These are phyloP conservation scores for Xyliphius kryptos DNA, from an alignment of 2,113 vertebrate species.

Conservation along the genomic window DNA sequence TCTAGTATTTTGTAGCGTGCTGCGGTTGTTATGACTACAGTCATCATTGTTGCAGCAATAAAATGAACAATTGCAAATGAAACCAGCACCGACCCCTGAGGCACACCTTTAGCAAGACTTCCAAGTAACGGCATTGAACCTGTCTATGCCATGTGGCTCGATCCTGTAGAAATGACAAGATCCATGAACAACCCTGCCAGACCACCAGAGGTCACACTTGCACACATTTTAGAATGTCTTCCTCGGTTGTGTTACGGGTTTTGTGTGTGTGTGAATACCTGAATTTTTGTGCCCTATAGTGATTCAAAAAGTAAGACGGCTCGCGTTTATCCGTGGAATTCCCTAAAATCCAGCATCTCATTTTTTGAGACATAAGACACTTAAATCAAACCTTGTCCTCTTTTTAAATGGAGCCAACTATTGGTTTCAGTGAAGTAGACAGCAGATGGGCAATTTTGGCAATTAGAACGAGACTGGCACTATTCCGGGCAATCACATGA, in stretches of 20 bases:
- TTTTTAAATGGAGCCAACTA: not conserved
- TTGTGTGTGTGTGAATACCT: not conserved
- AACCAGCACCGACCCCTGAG: slow-evolving; percentile 1
- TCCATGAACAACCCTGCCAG: not conserved
- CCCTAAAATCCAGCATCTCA: not conserved
- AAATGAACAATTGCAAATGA: too few species aligned
- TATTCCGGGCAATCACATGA: too few species aligned
- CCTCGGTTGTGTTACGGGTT: not conserved
- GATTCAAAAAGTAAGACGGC: too few species aligned
- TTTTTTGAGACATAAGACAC: not conserved
- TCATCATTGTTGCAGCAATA: too few species aligned
- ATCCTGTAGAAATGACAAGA: not conserved
- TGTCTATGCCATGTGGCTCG: not conserved
- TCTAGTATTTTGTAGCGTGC: too few species aligned
- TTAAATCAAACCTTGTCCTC: not conserved
- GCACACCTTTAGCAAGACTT: not conserved
- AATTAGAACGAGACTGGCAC: not conserved
- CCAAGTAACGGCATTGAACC: not conserved
- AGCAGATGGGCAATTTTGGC: not conserved
- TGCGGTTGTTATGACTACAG: too few species aligned
- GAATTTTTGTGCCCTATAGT: too few species aligned
- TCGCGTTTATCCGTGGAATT: not conserved
- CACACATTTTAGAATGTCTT: not conserved
- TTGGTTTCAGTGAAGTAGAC: not conserved
- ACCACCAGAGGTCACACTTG: not conserved